phyloP scores from a whole-genome alignment of 2,113 vertebrate species.

The Triplophysa siluroides region DNA sequence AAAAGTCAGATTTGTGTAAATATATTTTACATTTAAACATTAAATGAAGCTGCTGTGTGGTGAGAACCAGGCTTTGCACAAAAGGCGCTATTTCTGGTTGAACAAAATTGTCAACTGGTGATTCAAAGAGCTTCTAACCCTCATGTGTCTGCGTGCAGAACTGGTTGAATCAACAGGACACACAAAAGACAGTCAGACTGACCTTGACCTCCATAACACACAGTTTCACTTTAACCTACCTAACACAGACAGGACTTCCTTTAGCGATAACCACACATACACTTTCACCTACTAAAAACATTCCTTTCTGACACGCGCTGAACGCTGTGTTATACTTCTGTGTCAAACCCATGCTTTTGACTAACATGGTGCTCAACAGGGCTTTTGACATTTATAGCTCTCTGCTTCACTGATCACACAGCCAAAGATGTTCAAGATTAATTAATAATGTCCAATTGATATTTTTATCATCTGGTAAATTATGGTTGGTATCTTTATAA shows the following conservation, averaged over 20 bases:
- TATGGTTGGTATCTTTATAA: too few relatives aligned
- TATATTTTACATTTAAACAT: too few relatives aligned
- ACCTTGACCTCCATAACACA: conserved; percentile 2
- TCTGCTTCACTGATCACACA: too few relatives aligned
- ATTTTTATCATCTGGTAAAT: too few relatives aligned
- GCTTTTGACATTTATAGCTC: too few relatives aligned
- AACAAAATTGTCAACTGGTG: too few relatives aligned
- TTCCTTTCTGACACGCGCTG: not conserved
- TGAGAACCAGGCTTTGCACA: not conserved
- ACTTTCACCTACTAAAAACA: not conserved
- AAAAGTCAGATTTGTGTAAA: too few relatives aligned
- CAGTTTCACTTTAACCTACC: not conserved
- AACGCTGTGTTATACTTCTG: not conserved
- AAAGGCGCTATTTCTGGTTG: not conserved
- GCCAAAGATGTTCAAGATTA: too few relatives aligned
- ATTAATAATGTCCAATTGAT: too few relatives aligned
- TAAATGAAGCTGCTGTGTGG: too few relatives aligned
- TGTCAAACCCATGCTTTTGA: not conserved
- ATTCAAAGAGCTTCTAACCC: not conserved
- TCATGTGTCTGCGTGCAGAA: not conserved
- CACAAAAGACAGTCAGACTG: not conserved
- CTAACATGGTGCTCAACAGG: too few relatives aligned
- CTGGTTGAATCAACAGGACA: conserved; percentile 1
- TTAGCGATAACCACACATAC: not conserved
- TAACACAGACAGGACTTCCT: not conserved